Base-by-base conservation (phyloP, 2,113 vertebrate species). In the Ctenomys sociabilis region DNA sequence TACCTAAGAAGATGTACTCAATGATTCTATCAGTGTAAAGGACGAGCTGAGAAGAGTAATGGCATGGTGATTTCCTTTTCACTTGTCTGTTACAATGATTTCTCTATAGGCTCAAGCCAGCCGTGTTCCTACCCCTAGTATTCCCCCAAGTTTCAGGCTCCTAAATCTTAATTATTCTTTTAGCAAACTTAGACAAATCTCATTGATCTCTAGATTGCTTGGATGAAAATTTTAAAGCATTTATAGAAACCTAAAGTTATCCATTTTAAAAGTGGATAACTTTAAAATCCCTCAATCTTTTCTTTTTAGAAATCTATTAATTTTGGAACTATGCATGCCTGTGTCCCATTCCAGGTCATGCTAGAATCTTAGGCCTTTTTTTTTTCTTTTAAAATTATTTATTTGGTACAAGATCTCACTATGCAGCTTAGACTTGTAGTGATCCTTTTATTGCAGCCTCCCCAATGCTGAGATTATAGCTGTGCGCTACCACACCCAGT, bases 201-300 rank as follows among this genome's bases (percentile, higher is more conserved):
- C 37, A 88, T 49, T 95, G 89, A 61, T 35, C 22, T 86, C 10
- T 89, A 43, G 37, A 87, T 95, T 94, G 40, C 73, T 73, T 85
- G 68, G n/a, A 85, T 95, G 97, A 84, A 95, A 90, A 52, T 26
- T 94, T 88, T 80, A 68, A 92, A 90, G 9, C n/a, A 19, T 72
- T 72, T 72, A 24, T 24, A 72, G 8, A 10, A 61, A 66, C 30
- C 28, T 30, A 43, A 43, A 83, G 78, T 66, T 45, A 3, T 83
- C 5, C 54, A 66, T 95, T 96, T 97, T 96, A 43, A 85, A 92
- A 94, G 24, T 68, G 3, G 7, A 2, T 91, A 45, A 22, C 7
- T 59, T 7, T 95, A 64, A 94, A 81, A 88, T 77, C 21, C 13
- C 10, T 68, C 19, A 35, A 0, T 86, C 92, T 88, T 78, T 52